Base-by-base conservation (phyloP, 2,113 vertebrate species). In the Gila orcuttii region DNA sequence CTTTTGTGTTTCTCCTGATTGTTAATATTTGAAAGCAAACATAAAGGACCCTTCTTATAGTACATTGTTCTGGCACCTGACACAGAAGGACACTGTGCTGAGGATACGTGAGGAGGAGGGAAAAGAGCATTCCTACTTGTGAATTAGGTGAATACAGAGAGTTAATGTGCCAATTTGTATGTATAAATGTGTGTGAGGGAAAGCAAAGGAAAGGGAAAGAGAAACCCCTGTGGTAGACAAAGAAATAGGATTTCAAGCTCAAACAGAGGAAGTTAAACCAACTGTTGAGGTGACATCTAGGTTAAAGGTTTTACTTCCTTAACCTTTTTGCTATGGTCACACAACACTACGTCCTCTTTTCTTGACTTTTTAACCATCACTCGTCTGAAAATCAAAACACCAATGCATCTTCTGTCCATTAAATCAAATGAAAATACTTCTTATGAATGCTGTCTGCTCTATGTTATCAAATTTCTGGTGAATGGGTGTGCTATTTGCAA, bases 61-160 rank as follows among this genome's bases (percentile, higher is more conserved):
- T 17, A 17, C 23, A 80, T 64, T 71, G 42, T 77, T 79, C 19
- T 60, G 59, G 39, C 73, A 85, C 57, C 60, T 76, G 71, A 79
- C 62, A 87, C 75, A 84, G 68, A 80, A 57, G 69, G 42, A 59
- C 47, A 75, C 60, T 84, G 76, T 87, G 76, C 45, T 45, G 55
- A 73, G 17, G 7, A 71, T 23, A 73, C 28, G 9, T 60, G 64
- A 62, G 64, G 17, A 39, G 74, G 74, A 71, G 21, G 71, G 71
- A 75, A 73, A 55, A 52, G 42, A 77, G n/a, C 78, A 77, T 75
- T 12, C 59, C 60, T 21, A 25, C 28, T 62, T 47, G n/a, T 5
- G 39, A 84, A 45, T 60, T 42, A 83, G 39, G 66, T 75, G 50
- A 76, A 52, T 79, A 17, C 55, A 79, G 69, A 47, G 73, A 75